These are phyloP conservation scores for Scylla paramamosain DNA, from an alignment of 1,140 invertebrate species.

Conservation along the genomic window DNA sequence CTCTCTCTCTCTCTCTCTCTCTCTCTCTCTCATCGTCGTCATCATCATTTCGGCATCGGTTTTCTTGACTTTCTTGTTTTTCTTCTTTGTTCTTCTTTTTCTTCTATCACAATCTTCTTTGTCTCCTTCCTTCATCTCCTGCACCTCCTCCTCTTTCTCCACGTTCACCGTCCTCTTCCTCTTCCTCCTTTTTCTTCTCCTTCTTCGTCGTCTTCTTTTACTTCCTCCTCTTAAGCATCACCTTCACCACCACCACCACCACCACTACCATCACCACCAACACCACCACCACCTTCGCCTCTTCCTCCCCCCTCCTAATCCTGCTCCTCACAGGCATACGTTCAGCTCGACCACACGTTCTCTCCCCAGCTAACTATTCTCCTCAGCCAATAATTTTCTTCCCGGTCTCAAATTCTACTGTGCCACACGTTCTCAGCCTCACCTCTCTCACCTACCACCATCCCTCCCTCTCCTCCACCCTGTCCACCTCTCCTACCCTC, in stretches of 20 bases:
- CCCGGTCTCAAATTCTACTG: neutral
- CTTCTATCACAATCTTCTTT: neutral
- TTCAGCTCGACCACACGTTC: neutral
- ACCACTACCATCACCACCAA: no score
- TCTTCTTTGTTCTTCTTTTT: neutral
- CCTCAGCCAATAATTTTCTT: conserved; percentile 13
- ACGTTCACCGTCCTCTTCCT: neutral
- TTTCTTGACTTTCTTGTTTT: neutral
- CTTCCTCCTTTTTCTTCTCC: neutral
- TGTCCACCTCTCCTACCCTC: neutral
- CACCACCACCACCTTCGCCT: no score
- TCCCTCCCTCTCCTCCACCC: neutral
- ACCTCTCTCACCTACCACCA: neutral
- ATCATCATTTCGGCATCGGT: neutral
- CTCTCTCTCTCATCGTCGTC: neutral
- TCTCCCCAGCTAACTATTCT: neutral
- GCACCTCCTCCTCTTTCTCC: neutral
- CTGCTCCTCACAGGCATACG: no score
- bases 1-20: conserved; percentile 30
- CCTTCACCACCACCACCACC: no score
- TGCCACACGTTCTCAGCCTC: neutral
- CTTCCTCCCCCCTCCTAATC: no score
- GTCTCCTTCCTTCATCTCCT: neutral
- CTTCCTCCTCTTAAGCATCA: no score
- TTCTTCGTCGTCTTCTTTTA: neutral